phyloP scores from a whole-genome alignment of 2,888 invertebrate species.

The Watsonalla binaria region DNA sequence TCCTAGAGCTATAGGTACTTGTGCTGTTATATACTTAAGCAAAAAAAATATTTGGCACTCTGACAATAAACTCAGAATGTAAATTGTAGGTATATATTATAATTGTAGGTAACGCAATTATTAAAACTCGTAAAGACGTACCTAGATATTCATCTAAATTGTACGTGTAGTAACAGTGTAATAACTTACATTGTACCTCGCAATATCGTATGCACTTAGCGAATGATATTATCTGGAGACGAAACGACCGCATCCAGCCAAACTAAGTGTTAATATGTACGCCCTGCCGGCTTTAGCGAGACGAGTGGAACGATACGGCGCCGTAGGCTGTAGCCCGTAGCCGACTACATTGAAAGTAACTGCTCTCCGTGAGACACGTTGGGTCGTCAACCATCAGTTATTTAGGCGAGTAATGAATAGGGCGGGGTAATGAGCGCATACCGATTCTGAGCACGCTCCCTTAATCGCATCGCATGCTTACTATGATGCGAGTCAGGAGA shows the following conservation, averaged over 20 bases:
- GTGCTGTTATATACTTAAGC: too few species aligned
- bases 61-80: too few species aligned
- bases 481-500: constrained; percentile 18
- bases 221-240: constrained; percentile 3
- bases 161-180: not conserved
- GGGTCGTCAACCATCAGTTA: constrained; percentile 63
- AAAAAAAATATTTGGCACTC: too few species aligned
- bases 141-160: not conserved
- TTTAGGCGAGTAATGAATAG: constrained; percentile 68
- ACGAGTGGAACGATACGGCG: constrained; percentile 16
- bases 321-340: constrained; percentile 5
- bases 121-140: not conserved
- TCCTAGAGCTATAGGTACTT: too few species aligned
- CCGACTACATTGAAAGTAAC: constrained; percentile 58
- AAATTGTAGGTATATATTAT: too few species aligned
- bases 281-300: constrained; percentile 19
- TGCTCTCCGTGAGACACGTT: constrained; percentile 48
- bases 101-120: too few species aligned
- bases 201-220: not conserved
- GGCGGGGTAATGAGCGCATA: constrained; percentile 67
- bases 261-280: constrained; percentile 31
- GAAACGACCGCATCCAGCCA: constrained; percentile 9
- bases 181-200: not conserved
- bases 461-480: constrained; percentile 47
- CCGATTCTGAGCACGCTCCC: constrained; percentile 67